phyloP scores from a whole-genome alignment of 2,113 vertebrate species.

The Zosterops lateralis region DNA sequence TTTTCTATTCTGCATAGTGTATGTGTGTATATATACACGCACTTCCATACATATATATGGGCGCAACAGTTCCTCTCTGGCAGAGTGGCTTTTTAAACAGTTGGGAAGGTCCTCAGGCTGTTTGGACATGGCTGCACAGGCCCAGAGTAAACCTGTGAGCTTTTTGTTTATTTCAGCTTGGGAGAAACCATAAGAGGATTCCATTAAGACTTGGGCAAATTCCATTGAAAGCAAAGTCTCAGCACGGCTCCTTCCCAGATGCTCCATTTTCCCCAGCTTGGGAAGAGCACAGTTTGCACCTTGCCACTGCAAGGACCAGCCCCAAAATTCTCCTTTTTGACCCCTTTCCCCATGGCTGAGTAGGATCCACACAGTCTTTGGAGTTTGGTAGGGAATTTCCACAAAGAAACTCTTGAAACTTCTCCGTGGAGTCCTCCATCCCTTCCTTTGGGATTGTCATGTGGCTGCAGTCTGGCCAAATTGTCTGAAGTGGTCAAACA shows the following conservation, averaged over 20 bases:
- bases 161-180: constrained; percentile 52
- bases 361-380: fast-evolving
- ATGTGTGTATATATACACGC: not conserved
- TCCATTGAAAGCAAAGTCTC: not conserved
- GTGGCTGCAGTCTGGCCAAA: not conserved
- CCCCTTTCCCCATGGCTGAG: fast-evolving
- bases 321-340: not conserved
- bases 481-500: constrained; percentile 5
- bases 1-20: not conserved
- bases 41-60: not conserved
- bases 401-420: not conserved
- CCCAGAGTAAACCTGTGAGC: constrained; percentile 59
- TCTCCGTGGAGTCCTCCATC: fast-evolving
- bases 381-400: not conserved
- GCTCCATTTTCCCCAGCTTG: not conserved
- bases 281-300: not conserved
- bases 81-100: not conserved
- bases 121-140: constrained; percentile 12
- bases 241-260: not conserved
- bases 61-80: not conserved
- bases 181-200: constrained; percentile 54
- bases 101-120: constrained; percentile 12
- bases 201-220: not conserved
- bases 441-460: not conserved
- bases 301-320: not conserved